A percentile compares a stretch with the other conserved stretches of the same genome.
Evolutionary conservation across 2,113 vertebrate species (phyloP).

Genomic region (Atractosteus spatula): DNA sequence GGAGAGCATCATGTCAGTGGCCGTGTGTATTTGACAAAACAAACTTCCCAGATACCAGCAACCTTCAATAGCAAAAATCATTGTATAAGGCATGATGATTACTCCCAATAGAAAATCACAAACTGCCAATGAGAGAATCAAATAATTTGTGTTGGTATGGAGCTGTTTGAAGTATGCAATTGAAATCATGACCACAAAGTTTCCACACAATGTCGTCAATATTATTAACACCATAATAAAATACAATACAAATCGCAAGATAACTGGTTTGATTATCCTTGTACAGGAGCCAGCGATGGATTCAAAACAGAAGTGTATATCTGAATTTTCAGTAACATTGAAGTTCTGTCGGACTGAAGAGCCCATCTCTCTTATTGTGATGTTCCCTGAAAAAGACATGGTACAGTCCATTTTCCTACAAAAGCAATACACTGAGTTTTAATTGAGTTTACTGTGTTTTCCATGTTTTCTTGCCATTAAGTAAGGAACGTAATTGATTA

Average conservation of each 20-base stretch:
- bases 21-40: constrained; percentile 2
- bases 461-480: too few species aligned
- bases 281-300: background rate
- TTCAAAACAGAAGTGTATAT: background rate
- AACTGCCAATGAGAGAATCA: constrained; percentile 1
- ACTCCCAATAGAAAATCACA: background rate
- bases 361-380: too few species aligned
- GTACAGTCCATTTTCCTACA: too few species aligned
- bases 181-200: background rate
- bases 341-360: too few species aligned
- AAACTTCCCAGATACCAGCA: constrained; percentile 1
- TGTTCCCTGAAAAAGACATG: too few species aligned
- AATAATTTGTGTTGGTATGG: constrained; percentile 10
- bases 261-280: background rate
- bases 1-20: background rate
- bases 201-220: background rate
- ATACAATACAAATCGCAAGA: background rate
- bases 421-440: too few species aligned
- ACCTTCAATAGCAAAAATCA: background rate
- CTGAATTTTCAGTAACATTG: too few species aligned
- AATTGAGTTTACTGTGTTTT: too few species aligned
- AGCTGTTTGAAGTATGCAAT: background rate
- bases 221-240: background rate
- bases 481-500: too few species aligned
- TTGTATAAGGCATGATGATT: constrained; percentile 1